Conservation (phyloP, 2,888 invertebrate species). For the Lepidocyrtoides sp. region DNA sequence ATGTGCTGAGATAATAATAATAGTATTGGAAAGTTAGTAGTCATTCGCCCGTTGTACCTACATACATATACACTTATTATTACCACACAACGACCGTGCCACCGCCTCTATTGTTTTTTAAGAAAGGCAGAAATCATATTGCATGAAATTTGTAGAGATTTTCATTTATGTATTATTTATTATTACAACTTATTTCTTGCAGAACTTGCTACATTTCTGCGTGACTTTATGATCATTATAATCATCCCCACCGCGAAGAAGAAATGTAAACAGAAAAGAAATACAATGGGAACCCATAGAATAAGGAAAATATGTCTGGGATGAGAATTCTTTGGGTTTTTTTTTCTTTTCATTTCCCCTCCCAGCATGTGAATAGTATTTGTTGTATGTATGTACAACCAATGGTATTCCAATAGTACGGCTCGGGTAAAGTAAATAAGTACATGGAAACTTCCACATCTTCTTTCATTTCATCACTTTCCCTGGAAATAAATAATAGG, state of each 20-base stretch:
- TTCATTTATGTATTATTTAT: conserved; percentile 17
- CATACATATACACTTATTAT: not conserved
- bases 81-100: not conserved
- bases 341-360: not conserved
- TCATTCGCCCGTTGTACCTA: not conserved
- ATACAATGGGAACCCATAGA: not conserved
- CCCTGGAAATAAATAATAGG: not conserved
- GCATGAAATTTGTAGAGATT: not conserved
- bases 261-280: conserved; percentile 16
- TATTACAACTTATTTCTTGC: not conserved
- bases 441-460: conserved; percentile 5
- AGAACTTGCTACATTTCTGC: not conserved
- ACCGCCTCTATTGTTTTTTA: not conserved
- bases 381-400: not conserved
- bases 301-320: not conserved
- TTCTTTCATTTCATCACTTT: conserved; percentile 9
- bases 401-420: not conserved
- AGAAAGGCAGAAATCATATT: not conserved
- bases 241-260: not conserved
- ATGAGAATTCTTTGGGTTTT: not conserved
- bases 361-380: not conserved
- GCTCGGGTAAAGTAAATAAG: not conserved
- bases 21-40: not conserved
- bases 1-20: not conserved
- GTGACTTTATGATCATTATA: not conserved